These are phyloP conservation scores for Brevimyrus niger DNA, from an alignment of 2,113 vertebrate species.

Conservation along the genomic window DNA sequence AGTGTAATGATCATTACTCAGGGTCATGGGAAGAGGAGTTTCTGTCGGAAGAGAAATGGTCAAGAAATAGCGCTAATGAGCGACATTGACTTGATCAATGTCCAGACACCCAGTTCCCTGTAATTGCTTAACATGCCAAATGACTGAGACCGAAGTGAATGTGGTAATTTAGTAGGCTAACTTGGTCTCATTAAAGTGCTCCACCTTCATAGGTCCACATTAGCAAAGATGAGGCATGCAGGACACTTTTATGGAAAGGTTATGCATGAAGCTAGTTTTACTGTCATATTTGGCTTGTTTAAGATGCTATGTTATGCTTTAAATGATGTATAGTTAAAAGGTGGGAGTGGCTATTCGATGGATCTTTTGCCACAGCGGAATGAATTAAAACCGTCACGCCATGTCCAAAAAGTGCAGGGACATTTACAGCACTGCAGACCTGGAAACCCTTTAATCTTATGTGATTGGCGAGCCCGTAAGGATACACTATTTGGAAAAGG, in stretches of 20 bases:
- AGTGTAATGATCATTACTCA: slow-evolving; percentile 4
- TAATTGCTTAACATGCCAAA: not conserved
- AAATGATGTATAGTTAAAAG: not conserved
- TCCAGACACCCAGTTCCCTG: not conserved
- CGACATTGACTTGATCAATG: not conserved
- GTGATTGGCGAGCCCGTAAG: not conserved
- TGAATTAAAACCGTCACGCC: not conserved
- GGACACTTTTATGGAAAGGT: not conserved
- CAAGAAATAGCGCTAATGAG: slow-evolving; percentile 10
- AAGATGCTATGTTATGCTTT: not conserved
- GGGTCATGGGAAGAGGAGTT: not conserved
- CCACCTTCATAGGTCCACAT: not conserved
- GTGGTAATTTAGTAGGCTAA: not conserved
- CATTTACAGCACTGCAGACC: not conserved
- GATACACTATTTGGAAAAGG: not conserved
- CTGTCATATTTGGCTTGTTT: not conserved
- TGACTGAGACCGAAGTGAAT: not conserved
- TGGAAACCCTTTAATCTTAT: not conserved
- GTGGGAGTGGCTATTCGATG: not conserved
- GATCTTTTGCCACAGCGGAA: not conserved
- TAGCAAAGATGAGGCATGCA: not conserved
- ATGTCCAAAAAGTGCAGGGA: not conserved
- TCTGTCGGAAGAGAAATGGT: not conserved
- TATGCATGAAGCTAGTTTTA: not conserved
- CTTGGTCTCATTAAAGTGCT: not conserved